Percentiles rank a stretch among this genome's conserved stretches.
These are phyloP conservation scores for Oopsacas minuta DNA, from an alignment of 37 sponge, comb jelly and placozoan genomes.

Conservation along the genomic window DNA sequence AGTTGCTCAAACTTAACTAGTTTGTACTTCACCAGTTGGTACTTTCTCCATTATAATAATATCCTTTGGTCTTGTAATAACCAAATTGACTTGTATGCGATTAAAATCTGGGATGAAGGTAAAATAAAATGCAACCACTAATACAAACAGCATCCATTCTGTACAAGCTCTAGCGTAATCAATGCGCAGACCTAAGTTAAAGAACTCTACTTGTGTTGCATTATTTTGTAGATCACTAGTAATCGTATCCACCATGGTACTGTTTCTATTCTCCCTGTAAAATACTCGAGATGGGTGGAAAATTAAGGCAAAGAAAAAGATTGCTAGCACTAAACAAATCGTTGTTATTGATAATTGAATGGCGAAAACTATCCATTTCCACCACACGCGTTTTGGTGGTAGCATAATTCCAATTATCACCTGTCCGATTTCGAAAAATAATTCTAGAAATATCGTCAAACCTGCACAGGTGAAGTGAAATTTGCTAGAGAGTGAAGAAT, in stretches of 20 bases:
- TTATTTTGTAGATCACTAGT: background rate
- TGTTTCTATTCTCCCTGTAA: background rate
- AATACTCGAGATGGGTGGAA: background rate
- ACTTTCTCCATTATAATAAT: too few relatives aligned
- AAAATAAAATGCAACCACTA: background rate
- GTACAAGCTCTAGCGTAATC: background rate
- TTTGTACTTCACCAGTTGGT: too few relatives aligned
- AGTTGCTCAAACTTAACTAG: too few relatives aligned
- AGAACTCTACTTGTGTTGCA: background rate
- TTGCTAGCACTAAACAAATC: background rate
- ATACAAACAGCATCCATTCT: background rate
- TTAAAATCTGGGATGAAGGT: slow-evolving; percentile 5
- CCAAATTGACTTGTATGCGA: background rate
- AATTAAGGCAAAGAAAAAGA: background rate
- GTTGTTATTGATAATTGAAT: background rate
- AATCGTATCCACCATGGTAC: background rate
- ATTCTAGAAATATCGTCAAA: background rate
- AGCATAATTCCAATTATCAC: background rate
- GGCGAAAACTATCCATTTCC: background rate
- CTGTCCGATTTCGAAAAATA: background rate
- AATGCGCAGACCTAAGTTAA: background rate
- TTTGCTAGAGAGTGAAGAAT: background rate
- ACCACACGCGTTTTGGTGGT: background rate
- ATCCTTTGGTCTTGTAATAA: too few relatives aligned
- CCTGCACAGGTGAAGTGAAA: background rate